These are phyloP conservation scores for Drosophila erecta DNA, from an alignment of 1,140 invertebrate species.

Conservation along the genomic window DNA sequence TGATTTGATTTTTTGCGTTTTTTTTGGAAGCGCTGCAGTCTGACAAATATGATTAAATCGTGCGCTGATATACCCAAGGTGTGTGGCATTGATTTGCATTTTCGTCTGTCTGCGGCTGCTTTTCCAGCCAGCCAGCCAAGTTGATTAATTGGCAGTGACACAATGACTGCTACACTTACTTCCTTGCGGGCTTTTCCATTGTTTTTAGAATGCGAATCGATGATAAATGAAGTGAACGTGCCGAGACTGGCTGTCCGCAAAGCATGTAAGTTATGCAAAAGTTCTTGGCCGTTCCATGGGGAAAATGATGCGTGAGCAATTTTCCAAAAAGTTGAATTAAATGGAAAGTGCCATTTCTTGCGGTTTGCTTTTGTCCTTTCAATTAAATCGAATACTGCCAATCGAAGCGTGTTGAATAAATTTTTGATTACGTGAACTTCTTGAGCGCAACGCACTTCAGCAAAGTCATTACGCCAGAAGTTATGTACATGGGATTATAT, in stretches of 20 bases:
- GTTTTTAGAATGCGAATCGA: conserved; percentile 27
- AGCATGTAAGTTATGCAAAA: conserved; percentile 41
- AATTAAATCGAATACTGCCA: conserved; percentile 59
- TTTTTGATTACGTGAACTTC: conserved; percentile 32
- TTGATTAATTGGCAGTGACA: conserved; percentile 61
- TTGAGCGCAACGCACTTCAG: neutral
- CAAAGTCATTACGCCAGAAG: neutral
- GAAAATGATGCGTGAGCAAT: conserved; percentile 72
- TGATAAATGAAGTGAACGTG: conserved; percentile 63
- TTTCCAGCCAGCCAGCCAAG: conserved; percentile 13
- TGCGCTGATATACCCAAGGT: conserved; percentile 19
- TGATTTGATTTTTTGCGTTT: conserved; percentile 8
- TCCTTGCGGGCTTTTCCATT: conserved; percentile 7
- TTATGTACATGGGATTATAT: neutral
- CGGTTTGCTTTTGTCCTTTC: conserved; percentile 41
- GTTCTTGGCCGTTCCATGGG: conserved; percentile 44
- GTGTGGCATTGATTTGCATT: conserved; percentile 40
- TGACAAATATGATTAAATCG: conserved; percentile 57
- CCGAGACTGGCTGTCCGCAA: conserved; percentile 23
- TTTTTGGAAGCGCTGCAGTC: conserved; percentile 21
- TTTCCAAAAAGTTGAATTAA: conserved; percentile 64
- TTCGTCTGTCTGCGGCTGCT: conserved; percentile 4
- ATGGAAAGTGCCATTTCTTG: conserved; percentile 54
- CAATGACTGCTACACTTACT: conserved; percentile 20
- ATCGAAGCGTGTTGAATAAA: conserved; percentile 35